Evolutionary conservation across 2,797 vertebrate genomes (phyloP), one percentile per base, ranked within the genome.

Genomic region (Neomorphus geoffroyi): DNA sequence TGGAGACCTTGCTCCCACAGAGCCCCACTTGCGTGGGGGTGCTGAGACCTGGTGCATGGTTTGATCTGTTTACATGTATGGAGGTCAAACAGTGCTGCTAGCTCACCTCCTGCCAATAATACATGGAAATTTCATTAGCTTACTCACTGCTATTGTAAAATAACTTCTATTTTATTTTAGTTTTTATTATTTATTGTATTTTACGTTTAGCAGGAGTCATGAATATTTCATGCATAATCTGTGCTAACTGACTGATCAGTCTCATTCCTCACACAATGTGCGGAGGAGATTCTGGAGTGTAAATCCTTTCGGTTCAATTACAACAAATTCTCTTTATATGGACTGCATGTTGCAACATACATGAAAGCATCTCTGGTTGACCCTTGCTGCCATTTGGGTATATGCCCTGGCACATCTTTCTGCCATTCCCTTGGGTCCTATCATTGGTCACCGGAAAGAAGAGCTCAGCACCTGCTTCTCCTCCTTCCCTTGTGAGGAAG

Each of bases 241-340:
- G 46, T 23, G 58, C 77, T 33, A 18, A 8, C 43, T 18, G 13
- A 33, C 35, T 9, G 21, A 33, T 22, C 65, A 7, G 4, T 18
- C n/a, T 35, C 10, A 0, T 48, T 13, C 58, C 13, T 37, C 43
- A 0, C n/a, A 10, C 9, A 56, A 11, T 2, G 1, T 8, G 24
- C 2, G 1, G 27, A 10, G 50, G 30, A 26, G 51, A 23, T 35
- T 64, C 32, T 1, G 12, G 13, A 15, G 32, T 7, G 4, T 50
- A 30, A 8, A 56, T 50, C 37, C 39, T 50, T 33, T 13, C 1
- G 46, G 65, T 30, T 39, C 9, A 18, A 13, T 60, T 18, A 5
- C 3, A 28, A 13, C 13, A 16, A 53, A 53, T 35, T 48, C 32
- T 22, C 51, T 16, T n/a, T 7, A 22, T 24, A 23, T 14, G 18